Conservation (phyloP, 2,888 invertebrate species). For the Teleiodes luculella region DNA sequence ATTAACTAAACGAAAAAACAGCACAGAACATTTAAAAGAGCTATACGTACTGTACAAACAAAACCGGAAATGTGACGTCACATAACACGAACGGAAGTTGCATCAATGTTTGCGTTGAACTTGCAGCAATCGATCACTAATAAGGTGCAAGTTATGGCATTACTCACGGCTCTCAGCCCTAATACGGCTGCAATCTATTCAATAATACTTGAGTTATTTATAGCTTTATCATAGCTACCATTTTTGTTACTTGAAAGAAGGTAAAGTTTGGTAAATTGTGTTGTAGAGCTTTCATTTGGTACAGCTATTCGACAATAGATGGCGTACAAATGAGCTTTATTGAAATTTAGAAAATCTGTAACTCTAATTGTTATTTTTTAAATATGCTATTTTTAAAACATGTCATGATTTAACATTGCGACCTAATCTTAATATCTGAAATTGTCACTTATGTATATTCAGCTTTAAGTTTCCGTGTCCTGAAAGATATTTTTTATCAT, state of each 20-base stretch:
- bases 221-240: background rate
- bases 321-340: background rate
- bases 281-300: background rate
- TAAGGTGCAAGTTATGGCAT: slow-evolving; percentile 9
- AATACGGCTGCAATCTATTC: background rate
- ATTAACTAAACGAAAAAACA: background rate
- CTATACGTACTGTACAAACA: background rate
- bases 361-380: too few species aligned
- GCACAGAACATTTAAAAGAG: background rate
- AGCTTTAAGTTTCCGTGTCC: too few species aligned
- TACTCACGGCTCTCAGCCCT: background rate
- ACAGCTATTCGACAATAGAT: background rate
- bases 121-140: background rate
- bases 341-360: background rate
- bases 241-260: background rate
- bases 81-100: slow-evolving; percentile 20
- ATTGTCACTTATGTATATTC: background rate
- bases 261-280: background rate
- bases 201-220: slow-evolving; percentile 1
- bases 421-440: too few species aligned
- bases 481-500: too few species aligned
- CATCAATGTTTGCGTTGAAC: slow-evolving; percentile 1
- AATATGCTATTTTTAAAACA: too few species aligned
- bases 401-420: too few species aligned
- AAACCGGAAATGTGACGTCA: background rate